Base-by-base conservation (phyloP, 2,888 invertebrate genomes). In the Ormia ochracea region DNA sequence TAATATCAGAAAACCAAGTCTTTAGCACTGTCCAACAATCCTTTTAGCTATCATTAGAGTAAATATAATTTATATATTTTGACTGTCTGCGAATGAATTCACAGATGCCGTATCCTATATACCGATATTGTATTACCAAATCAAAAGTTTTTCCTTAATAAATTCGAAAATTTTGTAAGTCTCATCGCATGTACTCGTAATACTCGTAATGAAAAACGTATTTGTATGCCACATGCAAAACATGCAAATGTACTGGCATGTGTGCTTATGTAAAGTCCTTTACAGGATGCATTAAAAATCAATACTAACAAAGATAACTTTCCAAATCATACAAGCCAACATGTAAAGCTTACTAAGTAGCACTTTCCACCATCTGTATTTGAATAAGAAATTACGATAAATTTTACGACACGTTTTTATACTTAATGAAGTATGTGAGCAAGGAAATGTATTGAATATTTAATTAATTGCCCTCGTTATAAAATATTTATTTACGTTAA, bases 381-480 rank as follows among this genome's bases (percentile, higher is more conserved):
- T 33, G 10, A 9, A 33, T 43, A 17, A 41, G 41, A 41, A 63
- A 48, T 58, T 26, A 61, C 31, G 52, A 31, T n/a, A n/a, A 72
- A 10, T 17, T 72, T 50, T 38, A 31, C 28, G 66, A 54, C 73
- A 78, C 73, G 58, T 61, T 66, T 26, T 54, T 38, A 12, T 54
- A 36, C 21, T 65, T 66, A 56, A 54, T 56, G 23, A 19, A 23
- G 31, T 50, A 50, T 78, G 21, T 14, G 45, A 41, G 38, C 45
- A 14, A 4, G 3, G 14, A 9, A 50, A 63, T 74, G 68, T 63
- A 78, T 69, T 73, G 78, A 74, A 78, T 74, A 69, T 58, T 74
- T 58, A 74, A 78, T 74, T 78, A 74, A 78, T 69, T 74, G 65
- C 52, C 10, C 48, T 58, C 50, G 63, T 74, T 78, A 69, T 68